Evolutionary conservation across 2,888 invertebrate species (phyloP).

Genomic region (Drosophila bunnanda): DNA sequence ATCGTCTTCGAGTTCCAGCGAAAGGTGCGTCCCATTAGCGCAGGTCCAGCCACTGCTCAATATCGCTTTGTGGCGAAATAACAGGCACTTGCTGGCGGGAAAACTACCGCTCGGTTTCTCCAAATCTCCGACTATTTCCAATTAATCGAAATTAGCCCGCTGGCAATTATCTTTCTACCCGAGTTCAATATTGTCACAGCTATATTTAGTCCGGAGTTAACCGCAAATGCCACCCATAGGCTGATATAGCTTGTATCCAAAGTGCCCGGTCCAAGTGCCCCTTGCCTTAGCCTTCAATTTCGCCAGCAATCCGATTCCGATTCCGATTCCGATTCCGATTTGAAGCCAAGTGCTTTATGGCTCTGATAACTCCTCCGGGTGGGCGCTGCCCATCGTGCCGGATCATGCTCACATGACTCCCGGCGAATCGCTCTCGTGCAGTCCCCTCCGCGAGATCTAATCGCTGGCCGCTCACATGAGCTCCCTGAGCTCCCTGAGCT

Average conservation of each 20-base stretch:
- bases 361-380: not conserved
- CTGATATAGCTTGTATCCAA: not conserved
- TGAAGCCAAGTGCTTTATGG: not conserved
- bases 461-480: constrained; percentile 19
- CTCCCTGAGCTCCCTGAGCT: not conserved
- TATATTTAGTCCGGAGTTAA: not conserved
- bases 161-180: not conserved
- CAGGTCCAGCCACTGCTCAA: not conserved
- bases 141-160: not conserved
- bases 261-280: not conserved
- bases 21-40: not conserved
- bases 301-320: not conserved
- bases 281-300: not conserved
- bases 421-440: not conserved
- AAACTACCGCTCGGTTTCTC: not conserved
- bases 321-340: too few relatives aligned
- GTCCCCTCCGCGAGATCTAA: constrained; percentile 3
- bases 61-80: constrained; percentile 13
- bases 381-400: not conserved
- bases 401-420: constrained; percentile 27
- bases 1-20: constrained; percentile 2
- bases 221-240: not conserved
- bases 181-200: not conserved
- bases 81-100: not conserved
- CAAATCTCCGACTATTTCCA: not conserved